Evolutionary conservation across 2,888 invertebrate genomes (phyloP).

Genomic region (Volucella bombylans): DNA sequence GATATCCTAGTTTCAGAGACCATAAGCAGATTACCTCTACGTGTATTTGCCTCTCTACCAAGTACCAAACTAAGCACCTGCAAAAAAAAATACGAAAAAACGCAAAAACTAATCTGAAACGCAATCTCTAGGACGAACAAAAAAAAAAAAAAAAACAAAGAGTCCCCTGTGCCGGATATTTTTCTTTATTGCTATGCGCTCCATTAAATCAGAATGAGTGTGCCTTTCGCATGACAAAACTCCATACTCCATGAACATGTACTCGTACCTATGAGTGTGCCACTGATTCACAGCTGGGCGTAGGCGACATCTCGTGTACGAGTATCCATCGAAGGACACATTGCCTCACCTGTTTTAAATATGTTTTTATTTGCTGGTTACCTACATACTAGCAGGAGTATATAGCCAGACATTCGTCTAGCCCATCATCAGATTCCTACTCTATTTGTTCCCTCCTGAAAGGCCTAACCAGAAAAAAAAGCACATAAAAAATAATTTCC

Average conservation of each 20-base stretch:
- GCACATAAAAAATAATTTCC: neutral
- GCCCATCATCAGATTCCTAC: neutral
- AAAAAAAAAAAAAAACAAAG: too few relatives aligned
- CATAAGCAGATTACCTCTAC: constrained; percentile 6
- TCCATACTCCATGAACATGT: constrained; percentile 1
- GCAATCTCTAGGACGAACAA: neutral
- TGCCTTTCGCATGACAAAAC: constrained; percentile 36
- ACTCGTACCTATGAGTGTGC: too few relatives aligned
- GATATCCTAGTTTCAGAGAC: neutral
- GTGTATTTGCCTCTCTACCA: neutral
- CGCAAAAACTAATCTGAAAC: neutral
- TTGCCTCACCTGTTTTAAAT: constrained; percentile 26
- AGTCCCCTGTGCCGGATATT: constrained; percentile 13
- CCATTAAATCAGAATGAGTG: constrained; percentile 63
- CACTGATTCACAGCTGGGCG: neutral
- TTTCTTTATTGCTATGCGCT: constrained; percentile 28
- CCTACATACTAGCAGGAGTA: too few relatives aligned
- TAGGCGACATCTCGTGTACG: constrained; percentile 8
- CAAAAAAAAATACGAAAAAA: neutral
- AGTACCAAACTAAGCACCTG: neutral
- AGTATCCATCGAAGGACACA: constrained; percentile 12
- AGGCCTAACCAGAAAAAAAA: neutral
- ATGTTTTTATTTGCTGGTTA: neutral
- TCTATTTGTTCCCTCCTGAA: neutral
- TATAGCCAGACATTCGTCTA: constrained; percentile 27